Evolutionary conservation across 1,140 invertebrate genomes (phyloP).

Genomic region (Euura saliciscinereae): DNA sequence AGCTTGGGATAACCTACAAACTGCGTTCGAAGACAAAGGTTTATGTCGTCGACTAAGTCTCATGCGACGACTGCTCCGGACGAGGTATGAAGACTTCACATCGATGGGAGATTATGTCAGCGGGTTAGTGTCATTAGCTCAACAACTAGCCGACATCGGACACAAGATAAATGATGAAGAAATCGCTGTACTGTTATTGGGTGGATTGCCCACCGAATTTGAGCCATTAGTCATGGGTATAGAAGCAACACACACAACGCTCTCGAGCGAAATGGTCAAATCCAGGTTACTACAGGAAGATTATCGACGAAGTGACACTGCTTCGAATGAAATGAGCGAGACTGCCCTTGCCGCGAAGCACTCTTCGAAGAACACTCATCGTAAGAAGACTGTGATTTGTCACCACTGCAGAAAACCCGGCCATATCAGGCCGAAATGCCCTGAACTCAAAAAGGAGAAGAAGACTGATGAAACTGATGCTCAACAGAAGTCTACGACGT

Average conservation of each 20-base stretch:
- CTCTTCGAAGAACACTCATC: neutral
- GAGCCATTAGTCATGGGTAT: conserved; percentile 2
- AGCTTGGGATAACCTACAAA: neutral
- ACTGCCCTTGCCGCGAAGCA: conserved; percentile 1
- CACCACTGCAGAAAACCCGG: neutral
- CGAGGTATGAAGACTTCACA: neutral
- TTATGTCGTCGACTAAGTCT: neutral
- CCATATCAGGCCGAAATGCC: too few relatives aligned
- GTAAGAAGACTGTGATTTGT: conserved; percentile 1
- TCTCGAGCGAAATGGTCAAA: conserved; percentile 2
- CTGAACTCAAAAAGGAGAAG: too few relatives aligned
- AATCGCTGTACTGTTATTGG: neutral
- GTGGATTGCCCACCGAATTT: neutral
- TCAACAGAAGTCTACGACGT: too few relatives aligned
- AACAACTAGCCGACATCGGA: conserved; percentile 2
- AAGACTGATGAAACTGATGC: too few relatives aligned
- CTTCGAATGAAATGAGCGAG: neutral
- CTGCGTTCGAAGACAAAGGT: neutral
- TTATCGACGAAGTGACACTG: neutral
- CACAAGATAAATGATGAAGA: neutral
- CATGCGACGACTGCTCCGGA: neutral
- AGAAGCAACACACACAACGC: conserved; percentile 2
- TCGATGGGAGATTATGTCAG: neutral
- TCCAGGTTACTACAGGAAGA: neutral
- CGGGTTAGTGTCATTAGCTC: neutral